phyloP scores from a whole-genome alignment of 2,888 invertebrate genomes.

The Formica aserva region DNA sequence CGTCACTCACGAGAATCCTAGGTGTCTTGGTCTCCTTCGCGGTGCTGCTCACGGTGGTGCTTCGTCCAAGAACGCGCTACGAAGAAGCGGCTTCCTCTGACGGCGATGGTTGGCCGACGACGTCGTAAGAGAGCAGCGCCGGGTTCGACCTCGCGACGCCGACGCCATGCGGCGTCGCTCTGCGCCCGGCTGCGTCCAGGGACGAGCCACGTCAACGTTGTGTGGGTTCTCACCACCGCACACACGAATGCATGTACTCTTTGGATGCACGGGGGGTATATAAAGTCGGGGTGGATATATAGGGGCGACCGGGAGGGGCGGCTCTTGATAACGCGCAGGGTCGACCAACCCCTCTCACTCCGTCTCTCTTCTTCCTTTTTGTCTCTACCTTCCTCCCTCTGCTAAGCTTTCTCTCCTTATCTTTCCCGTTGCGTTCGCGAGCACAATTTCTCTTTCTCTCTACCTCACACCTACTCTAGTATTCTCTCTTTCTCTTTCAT shows the following conservation, averaged over 20 bases:
- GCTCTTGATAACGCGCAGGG: conserved; percentile 82
- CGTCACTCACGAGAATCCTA: conserved; percentile 62
- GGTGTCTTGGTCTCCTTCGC: conserved; percentile 18
- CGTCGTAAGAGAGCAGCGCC: conserved; percentile 51
- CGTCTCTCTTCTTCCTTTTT: conserved; percentile 27
- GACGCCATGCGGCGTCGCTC: conserved; percentile 87
- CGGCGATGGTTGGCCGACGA: conserved; percentile 82
- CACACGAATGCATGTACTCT: conserved; percentile 61
- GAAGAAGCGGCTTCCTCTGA: conserved; percentile 69
- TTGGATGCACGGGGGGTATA: conserved; percentile 63
- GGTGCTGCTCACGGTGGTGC: conserved; percentile 32
- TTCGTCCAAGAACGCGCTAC: conserved; percentile 42
- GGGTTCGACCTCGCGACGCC: conserved; percentile 87
- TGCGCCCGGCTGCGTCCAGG: conserved; percentile 79
- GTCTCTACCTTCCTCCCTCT: conserved; percentile 26
- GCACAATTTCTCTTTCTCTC: conserved; percentile 23
- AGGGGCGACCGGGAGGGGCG: conserved; percentile 78
- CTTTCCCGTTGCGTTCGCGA: conserved; percentile 6
- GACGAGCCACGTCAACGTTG: conserved; percentile 67
- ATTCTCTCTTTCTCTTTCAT: conserved; percentile 27
- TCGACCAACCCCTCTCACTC: conserved; percentile 79
- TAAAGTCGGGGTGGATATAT: conserved; percentile 76
- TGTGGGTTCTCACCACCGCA: conserved; percentile 67
- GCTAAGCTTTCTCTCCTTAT: conserved; percentile 26
- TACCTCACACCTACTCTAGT: background rate